phyloP scores from a whole-genome alignment of 2,113 vertebrate species.

The rabbit (Oryctolagus cuniculus) region mOryCun1.1 NC_091449.1:41906001-41906500 shows the following conservation, averaged over 20 bases:
- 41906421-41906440: no score
- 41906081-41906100: background rate
- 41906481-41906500: no score
- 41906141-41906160: background rate
- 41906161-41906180: background rate
- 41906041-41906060: background rate
- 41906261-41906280: background rate
- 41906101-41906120: background rate
- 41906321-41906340: background rate
- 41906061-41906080: background rate
- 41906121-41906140: no score
- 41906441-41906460: background rate
- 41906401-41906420: no score
- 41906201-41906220: background rate
- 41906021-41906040: background rate
- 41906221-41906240: background rate
- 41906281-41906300: background rate
- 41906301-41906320: background rate
- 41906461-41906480: no score
- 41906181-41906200: background rate
- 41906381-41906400: no score
- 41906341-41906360: background rate
- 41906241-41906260: background rate
- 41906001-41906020: slow-evolving; percentile 39
- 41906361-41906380: background rate